Evolutionary conservation across 2,888 invertebrate genomes (phyloP), one percentile per base, ranked within the genome.

Genomic region (Brachyptera putata): DNA sequence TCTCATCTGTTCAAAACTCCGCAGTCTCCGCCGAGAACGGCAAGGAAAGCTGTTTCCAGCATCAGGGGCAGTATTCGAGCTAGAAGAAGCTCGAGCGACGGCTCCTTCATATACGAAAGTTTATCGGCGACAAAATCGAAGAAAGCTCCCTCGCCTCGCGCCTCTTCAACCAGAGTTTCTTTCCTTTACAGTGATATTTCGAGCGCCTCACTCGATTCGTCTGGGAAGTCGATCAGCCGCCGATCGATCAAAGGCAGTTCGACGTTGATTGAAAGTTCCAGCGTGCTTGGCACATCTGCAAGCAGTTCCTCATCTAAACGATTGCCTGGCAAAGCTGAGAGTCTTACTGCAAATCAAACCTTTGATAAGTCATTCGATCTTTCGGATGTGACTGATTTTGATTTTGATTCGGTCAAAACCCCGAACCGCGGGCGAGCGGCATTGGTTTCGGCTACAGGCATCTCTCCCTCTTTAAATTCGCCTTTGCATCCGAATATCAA

Each of bases 401-500:
- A 63, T 56, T 63, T 63, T 36, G 57, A 56, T 53, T 24, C 57
- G 18, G 46, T 61, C 4, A 34, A 57, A 34, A 63, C 63, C 11
- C 63, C 63, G 18, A 36, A 25, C 36, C 26, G 61, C 43, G 24
- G 56, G 3, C 25, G 48, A 16, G 61, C 60, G 43, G 13, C 22
- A 18, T 24, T 60, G 24, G 63, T 64, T 11, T 64, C 63, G 9
- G 58, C 63, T 66, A 18, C 21, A 9, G 36, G 36, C 16, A 9
- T 70, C 66, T 63, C 75, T 75, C 61, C 56, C 1, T 75, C 76
- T 0, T 71, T 62, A 26, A 76, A 79, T 62, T 65, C 79, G 56
- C 73, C 72, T 0, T 71, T 77, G 53, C 73, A 78, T 0, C 72
- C 73, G 0, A 77, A 78, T 1, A 75, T 77, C 0, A 76, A 74